These are phyloP conservation scores for Ciconia maguari DNA, from an alignment of 2,113 vertebrate species.

Conservation along the genomic window DNA sequence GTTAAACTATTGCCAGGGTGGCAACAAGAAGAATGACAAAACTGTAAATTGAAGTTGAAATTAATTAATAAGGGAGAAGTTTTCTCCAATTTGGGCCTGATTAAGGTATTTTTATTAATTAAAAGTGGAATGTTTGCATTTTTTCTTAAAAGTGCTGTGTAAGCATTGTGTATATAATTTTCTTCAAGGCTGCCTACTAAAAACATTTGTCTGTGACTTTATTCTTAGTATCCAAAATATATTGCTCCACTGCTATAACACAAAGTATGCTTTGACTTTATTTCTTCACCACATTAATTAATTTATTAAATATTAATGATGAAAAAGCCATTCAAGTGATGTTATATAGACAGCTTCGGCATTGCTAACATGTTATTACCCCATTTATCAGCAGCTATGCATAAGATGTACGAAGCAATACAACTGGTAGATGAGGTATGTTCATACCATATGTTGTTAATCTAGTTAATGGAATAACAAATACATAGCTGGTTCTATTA, in stretches of 20 bases:
- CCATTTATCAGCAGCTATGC: conserved; percentile 26
- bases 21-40: not conserved
- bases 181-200: not conserved
- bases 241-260: not conserved
- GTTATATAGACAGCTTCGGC: conserved; percentile 15
- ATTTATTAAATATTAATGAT: conserved; percentile 76
- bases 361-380: conserved; percentile 34
- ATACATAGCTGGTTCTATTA: conserved; percentile 24
- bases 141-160: not conserved
- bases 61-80: not conserved
- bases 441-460: conserved; percentile 27
- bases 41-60: not conserved
- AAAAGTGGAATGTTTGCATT: not conserved
- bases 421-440: conserved; percentile 38
- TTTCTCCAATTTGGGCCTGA: not conserved
- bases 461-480: conserved; percentile 64
- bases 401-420: not conserved
- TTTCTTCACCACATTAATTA: conserved; percentile 64
- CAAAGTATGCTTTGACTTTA: conserved; percentile 46
- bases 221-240: conserved; percentile 30
- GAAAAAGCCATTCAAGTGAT: conserved; percentile 37
- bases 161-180: conserved; percentile 22
- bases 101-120: conserved; percentile 17
- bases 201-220: conserved; percentile 42
- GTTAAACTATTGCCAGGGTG: not conserved